Base-by-base conservation (phyloP, 2,113 vertebrate genomes). In the Silurus meridionalis region DNA sequence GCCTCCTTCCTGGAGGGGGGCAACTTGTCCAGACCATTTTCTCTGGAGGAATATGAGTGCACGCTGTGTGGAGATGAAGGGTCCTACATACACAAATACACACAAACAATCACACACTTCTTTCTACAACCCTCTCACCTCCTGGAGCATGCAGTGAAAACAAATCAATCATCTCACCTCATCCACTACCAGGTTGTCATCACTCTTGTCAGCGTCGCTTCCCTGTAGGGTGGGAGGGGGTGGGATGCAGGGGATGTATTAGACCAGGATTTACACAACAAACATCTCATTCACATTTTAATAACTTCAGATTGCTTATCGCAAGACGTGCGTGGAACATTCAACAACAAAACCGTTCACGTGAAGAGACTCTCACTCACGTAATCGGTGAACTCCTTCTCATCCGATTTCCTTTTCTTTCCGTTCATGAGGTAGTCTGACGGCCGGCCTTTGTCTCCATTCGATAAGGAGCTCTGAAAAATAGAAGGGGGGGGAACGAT, bases 101-200 rank as follows among this genome's bases (percentile, higher is more conserved):
- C 67, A 69, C 5, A 82, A 23, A 50, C 13, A 61, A 37, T 7
- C 9, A 28, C 19, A 58, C 66, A 63, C 71, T 55, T 55, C 4
- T 78, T 69, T n/a, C 66, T 11, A 48, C 37, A 4, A 23, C 23
- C 6, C 74, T 17, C 48, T 50, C n/a, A 3, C 55, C 21, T 2
- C 48, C 10, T 64, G 69, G 7, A 19, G 28, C 28, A 86, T 15
- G 10, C 28, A 61, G 37, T 28, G 28, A 83, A 79, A 64, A 52
- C 23, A 64, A 79, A 80, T 5, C 37, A 46, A 46, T 21, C 0
- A 83, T 87, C 95, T 89, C 86, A 95, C 95, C 95, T 95, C 97
- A 88, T 97, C 97, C 88, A 98, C 97, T 87, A 98, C 96, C 94
- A 98, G 92, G 93, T 97, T 97, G 93, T 98, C 97, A 82, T 98